Conservation (phyloP, 1,140 invertebrate species). For the Rhizoglyphus robini region DNA sequence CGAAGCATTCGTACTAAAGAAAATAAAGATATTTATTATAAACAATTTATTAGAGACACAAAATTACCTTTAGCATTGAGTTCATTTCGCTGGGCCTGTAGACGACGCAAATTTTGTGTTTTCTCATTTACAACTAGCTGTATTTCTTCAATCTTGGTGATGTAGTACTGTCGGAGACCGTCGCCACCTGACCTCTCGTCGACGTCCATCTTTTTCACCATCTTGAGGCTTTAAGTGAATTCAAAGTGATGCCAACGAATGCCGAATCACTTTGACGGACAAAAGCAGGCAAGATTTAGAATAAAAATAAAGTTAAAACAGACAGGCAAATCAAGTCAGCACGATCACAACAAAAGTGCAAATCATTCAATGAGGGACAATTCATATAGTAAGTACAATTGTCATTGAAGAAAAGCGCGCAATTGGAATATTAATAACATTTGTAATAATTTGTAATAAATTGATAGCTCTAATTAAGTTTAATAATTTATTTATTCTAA, state of each 20-base stretch:
- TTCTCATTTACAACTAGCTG: slow-evolving; percentile 92
- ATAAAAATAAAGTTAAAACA: background rate
- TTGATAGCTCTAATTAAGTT: too few species aligned
- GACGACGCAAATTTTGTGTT: slow-evolving; percentile 84
- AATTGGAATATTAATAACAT: too few species aligned
- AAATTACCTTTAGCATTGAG: slow-evolving; percentile 88
- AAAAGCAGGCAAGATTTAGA: too few species aligned
- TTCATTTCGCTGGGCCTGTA: slow-evolving; percentile 98
- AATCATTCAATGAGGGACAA: too few species aligned
- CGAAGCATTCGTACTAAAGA: slow-evolving; percentile 79
- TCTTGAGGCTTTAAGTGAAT: background rate
- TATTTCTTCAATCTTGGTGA: slow-evolving; percentile 91
- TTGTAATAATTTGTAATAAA: too few species aligned
- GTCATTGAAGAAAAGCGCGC: too few species aligned
- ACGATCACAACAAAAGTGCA: too few species aligned
- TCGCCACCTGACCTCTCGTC: slow-evolving; percentile 48
- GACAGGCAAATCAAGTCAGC: too few species aligned
- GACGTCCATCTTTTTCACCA: slow-evolving; percentile 1
- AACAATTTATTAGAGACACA: background rate
- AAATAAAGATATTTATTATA: slow-evolving; percentile 11
- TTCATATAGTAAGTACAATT: too few species aligned
- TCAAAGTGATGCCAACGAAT: too few species aligned
- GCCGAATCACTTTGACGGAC: too few species aligned
- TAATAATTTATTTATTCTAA: too few species aligned
- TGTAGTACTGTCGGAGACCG: slow-evolving; percentile 81